phyloP scores from a whole-genome alignment of 1,140 invertebrate species.

The Agrypnia vestita region DNA sequence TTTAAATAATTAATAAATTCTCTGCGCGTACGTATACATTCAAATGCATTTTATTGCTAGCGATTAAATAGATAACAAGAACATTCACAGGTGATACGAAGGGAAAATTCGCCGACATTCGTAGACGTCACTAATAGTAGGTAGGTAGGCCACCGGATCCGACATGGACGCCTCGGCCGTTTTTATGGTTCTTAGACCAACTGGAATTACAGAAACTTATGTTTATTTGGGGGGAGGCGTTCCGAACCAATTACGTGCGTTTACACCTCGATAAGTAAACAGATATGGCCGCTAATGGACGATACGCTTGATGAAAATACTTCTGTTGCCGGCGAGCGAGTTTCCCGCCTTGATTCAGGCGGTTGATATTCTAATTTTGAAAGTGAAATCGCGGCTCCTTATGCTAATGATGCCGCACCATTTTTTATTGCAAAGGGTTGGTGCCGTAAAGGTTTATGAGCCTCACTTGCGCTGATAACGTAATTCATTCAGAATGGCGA shows the following conservation, averaged over 20 bases:
- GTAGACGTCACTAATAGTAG: background rate
- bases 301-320: conserved; percentile 26
- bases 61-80: too few relatives aligned
- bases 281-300: conserved; percentile 21
- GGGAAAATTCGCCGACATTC: conserved; percentile 1
- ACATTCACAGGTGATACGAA: too few relatives aligned
- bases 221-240: conserved; percentile 36
- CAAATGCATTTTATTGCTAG: too few relatives aligned
- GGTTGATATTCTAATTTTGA: conserved; percentile 35
- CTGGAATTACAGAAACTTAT: conserved; percentile 32
- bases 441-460: conserved; percentile 20
- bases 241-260: conserved; percentile 40
- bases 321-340: background rate
- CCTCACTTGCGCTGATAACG: background rate
- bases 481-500: conserved; percentile 33
- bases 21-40: too few relatives aligned
- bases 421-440: conserved; percentile 34
- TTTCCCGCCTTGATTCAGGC: conserved; percentile 18
- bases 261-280: conserved; percentile 44
- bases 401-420: conserved; percentile 18
- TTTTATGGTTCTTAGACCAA: conserved; percentile 31
- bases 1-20: too few relatives aligned
- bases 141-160: background rate
- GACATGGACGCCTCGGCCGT: conserved; percentile 23
- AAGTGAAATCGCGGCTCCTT: conserved; percentile 31